Conservation (phyloP, 2,888 invertebrate genomes). For the Ichneumoninae sp. region DNA sequence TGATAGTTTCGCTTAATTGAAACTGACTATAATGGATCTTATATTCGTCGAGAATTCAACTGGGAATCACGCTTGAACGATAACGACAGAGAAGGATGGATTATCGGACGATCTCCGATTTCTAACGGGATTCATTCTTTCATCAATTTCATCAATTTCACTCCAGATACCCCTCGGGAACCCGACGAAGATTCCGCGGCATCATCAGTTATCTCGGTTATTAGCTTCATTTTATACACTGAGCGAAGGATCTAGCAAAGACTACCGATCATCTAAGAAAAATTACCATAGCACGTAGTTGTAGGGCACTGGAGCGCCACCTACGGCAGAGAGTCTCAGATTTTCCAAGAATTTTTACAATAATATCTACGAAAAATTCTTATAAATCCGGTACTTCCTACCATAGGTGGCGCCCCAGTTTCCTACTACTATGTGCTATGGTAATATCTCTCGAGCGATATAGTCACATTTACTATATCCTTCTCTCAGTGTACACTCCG, state of each 20-base stretch:
- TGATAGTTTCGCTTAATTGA: neutral
- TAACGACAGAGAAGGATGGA: slow-evolving; percentile 1
- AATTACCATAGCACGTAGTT: too few species aligned
- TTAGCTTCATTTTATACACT: neutral
- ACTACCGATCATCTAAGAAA: too few species aligned
- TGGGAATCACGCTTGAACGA: neutral
- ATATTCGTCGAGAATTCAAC: neutral
- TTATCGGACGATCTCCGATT: slow-evolving; percentile 3
- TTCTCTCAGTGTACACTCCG: neutral
- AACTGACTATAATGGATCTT: neutral
- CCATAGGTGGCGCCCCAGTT: too few species aligned
- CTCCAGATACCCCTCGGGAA: neutral
- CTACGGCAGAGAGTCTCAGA: too few species aligned
- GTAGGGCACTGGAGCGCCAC: too few species aligned
- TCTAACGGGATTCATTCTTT: neutral
- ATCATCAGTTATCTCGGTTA: slow-evolving; percentile 10
- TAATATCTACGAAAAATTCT: too few species aligned
- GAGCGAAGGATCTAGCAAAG: too few species aligned
- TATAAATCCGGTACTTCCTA: too few species aligned
- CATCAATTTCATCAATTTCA: neutral
- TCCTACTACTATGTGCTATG: too few species aligned
- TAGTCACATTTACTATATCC: too few species aligned
- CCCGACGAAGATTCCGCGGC: neutral
- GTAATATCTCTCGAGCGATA: too few species aligned
- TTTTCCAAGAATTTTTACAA: too few species aligned